These are phyloP conservation scores for Ostrea denselamellosa DNA, from an alignment of 1,140 invertebrate species.

Conservation along the genomic window DNA sequence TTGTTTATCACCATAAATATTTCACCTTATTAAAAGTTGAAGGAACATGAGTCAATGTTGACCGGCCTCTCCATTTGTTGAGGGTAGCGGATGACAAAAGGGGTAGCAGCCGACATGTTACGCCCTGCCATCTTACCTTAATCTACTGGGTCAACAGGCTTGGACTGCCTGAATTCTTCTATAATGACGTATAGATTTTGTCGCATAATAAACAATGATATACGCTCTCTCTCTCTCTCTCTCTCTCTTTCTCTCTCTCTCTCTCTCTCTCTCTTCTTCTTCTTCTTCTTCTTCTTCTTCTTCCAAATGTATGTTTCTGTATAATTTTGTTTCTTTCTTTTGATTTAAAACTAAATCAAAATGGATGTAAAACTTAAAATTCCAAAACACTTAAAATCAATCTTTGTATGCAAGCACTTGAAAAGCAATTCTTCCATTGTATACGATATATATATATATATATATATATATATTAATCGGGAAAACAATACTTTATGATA, in stretches of 20 bases:
- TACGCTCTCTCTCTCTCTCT: too few species aligned
- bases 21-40: neutral
- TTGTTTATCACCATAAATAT: neutral
- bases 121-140: neutral
- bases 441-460: neutral
- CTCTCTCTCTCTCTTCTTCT: neutral
- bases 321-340: too few species aligned
- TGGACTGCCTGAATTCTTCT: neutral
- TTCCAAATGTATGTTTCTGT: too few species aligned
- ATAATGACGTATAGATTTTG: neutral
- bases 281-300: neutral
- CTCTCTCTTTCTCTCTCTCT: too few species aligned
- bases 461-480: neutral
- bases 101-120: conserved; percentile 33
- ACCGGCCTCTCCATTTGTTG: neutral
- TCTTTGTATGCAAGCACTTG: neutral
- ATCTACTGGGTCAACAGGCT: neutral
- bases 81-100: neutral
- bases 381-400: neutral
- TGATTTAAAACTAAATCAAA: neutral
- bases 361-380: neutral
- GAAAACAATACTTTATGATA: neutral
- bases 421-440: conserved; percentile 10
- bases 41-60: conserved; percentile 1
- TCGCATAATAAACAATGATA: neutral